Evolutionary conservation across 2,888 invertebrate species (phyloP).

Genomic region (Biston betularia): DNA sequence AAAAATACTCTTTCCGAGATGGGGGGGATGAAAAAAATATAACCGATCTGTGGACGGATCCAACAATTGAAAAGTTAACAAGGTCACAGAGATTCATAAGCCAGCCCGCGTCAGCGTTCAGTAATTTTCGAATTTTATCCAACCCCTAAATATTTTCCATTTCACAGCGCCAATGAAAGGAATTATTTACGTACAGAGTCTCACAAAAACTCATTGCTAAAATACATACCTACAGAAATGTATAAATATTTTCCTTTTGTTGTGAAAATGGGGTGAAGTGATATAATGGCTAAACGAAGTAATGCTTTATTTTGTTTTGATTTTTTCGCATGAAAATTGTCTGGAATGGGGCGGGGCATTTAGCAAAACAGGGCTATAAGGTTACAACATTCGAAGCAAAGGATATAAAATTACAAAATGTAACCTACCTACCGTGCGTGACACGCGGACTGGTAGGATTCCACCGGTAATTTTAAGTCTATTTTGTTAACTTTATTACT

Average conservation of each 20-base stretch:
- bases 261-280: conserved; percentile 44
- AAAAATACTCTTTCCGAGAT: no score
- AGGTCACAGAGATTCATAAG: conserved; percentile 16
- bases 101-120: conserved; percentile 9
- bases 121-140: conserved; percentile 30
- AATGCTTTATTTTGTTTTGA: conserved; percentile 32
- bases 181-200: conserved; percentile 27
- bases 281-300: conserved; percentile 41
- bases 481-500: no score
- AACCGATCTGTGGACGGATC: not conserved
- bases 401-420: not conserved
- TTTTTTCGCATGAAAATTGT: conserved; percentile 18
- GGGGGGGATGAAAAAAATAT: no score
- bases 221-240: conserved; percentile 43
- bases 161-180: conserved; percentile 18
- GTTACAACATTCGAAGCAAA: not conserved
- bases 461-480: no score
- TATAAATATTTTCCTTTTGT: conserved; percentile 46
- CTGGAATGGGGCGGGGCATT: not conserved
- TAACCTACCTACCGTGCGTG: no score
- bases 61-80: conserved; percentile 7
- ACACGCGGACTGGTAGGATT: no score
- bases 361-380: not conserved
- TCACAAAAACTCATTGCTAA: conserved; percentile 26
- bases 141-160: conserved; percentile 23